Evolutionary conservation across 2,113 vertebrate genomes (phyloP).

Genomic region (Gasterosteus nipponicus): DNA sequence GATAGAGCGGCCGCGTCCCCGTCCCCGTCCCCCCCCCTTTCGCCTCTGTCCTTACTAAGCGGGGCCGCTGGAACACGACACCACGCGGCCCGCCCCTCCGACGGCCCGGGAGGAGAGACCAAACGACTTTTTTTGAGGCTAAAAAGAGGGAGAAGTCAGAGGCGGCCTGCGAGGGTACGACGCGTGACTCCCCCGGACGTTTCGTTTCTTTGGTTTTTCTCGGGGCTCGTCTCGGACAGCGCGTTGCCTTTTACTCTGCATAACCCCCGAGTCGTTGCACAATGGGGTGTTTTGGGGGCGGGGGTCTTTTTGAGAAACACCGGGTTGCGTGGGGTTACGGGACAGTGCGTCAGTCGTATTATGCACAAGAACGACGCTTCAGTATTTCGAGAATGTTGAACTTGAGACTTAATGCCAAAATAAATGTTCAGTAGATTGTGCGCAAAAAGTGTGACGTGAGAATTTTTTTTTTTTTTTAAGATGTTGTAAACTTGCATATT

Average conservation of each 20-base stretch:
- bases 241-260: constrained; percentile 80
- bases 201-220: constrained; percentile 48
- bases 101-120: constrained; percentile 31
- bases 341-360: constrained; percentile 73
- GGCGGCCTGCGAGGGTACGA: constrained; percentile 51
- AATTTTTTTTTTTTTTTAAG: constrained; percentile 46
- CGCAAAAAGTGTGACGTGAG: constrained; percentile 64
- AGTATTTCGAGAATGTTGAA: constrained; percentile 77
- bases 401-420: constrained; percentile 82
- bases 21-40: background rate
- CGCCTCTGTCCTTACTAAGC: constrained; percentile 22
- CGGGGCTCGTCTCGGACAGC: constrained; percentile 65
- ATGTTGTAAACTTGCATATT: constrained; percentile 71
- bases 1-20: constrained; percentile 74
- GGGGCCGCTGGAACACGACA: constrained; percentile 42
- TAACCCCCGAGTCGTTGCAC: constrained; percentile 81
- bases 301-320: constrained; percentile 69
- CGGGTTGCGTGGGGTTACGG: constrained; percentile 76
- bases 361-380: constrained; percentile 80
- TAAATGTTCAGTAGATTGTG: constrained; percentile 64
- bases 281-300: constrained; percentile 54
- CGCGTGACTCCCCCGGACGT: constrained; percentile 53
- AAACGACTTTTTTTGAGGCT: constrained; percentile 41
- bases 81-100: constrained; percentile 14
- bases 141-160: constrained; percentile 36